These are phyloP conservation scores for Danio tinwini DNA, from an alignment of 2,797 vertebrate species.

Conservation along the genomic window DNA sequence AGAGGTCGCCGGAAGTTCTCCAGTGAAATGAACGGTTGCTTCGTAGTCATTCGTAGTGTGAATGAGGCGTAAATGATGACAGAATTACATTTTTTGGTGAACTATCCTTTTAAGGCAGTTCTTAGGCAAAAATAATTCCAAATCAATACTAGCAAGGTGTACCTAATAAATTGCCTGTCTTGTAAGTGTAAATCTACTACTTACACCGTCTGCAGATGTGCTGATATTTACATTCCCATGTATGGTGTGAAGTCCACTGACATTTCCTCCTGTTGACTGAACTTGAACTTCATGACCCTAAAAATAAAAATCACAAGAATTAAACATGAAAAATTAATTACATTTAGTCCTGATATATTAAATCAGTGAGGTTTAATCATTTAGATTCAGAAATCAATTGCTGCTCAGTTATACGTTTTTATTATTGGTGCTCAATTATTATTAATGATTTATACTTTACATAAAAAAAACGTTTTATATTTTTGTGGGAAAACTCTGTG, in stretches of 20 bases:
- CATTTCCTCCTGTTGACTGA: conserved; percentile 82
- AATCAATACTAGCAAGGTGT: too few relatives aligned
- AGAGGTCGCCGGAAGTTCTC: too few relatives aligned
- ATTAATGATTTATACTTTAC: background rate
- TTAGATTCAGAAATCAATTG: too few relatives aligned
- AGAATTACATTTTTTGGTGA: too few relatives aligned
- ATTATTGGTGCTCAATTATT: background rate
- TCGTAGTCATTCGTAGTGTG: too few relatives aligned
- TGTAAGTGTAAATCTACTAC: conserved; percentile 11
- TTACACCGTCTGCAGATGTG: conserved; percentile 86
- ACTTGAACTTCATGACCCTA: conserved; percentile 87
- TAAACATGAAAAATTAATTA: background rate
- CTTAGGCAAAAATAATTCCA: too few relatives aligned
- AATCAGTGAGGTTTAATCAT: background rate
- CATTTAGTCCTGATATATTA: background rate
- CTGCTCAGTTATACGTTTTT: background rate
- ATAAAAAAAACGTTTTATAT: background rate
- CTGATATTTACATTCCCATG: conserved; percentile 89
- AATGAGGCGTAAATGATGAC: too few relatives aligned
- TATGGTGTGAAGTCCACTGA: conserved; percentile 88
- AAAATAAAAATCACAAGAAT: conserved; percentile 54
- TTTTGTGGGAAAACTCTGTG: background rate
- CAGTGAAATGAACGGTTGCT: too few relatives aligned
- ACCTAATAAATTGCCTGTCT: too few relatives aligned
- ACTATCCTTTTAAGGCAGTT: too few relatives aligned